A percentile compares a stretch with the other conserved stretches of the same genome.
phyloP scores from a whole-genome alignment of 2,888 invertebrate species.

The Idaea straminata region DNA sequence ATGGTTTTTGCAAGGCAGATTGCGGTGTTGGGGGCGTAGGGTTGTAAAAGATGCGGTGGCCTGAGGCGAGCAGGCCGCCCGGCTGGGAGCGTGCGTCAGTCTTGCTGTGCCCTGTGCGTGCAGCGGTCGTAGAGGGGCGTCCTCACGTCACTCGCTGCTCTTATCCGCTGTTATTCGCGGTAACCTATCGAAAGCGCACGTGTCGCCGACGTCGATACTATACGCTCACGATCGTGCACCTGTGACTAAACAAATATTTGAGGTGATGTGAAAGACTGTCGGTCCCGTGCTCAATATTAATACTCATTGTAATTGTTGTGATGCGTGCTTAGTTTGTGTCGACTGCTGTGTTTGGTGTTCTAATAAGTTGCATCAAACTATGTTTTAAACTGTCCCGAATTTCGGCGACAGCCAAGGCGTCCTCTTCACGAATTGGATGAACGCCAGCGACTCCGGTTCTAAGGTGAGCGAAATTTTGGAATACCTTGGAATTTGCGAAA shows the following conservation, averaged over 20 bases:
- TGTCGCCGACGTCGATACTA: slow-evolving; percentile 57
- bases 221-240: slow-evolving; percentile 60
- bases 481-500: slow-evolving; percentile 39
- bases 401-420: slow-evolving; percentile 73
- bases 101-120: slow-evolving; percentile 66
- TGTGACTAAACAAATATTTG: slow-evolving; percentile 70
- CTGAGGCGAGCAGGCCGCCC: slow-evolving; percentile 25
- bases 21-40: slow-evolving; percentile 44
- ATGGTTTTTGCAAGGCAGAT: slow-evolving; percentile 42
- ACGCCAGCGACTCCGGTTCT: slow-evolving; percentile 73
- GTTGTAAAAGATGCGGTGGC: slow-evolving; percentile 47
- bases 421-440: slow-evolving; percentile 72
- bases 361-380: slow-evolving; percentile 21
- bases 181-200: slow-evolving; percentile 70
- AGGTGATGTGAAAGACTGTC: slow-evolving; percentile 71
- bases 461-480: slow-evolving; percentile 64
- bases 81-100: slow-evolving; percentile 55
- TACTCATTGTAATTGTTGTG: slow-evolving; percentile 48
- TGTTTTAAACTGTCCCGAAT: slow-evolving; percentile 56
- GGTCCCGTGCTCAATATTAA: slow-evolving; percentile 55
- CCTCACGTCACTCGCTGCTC: slow-evolving; percentile 39
- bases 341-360: slow-evolving; percentile 33
- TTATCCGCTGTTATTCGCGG: slow-evolving; percentile 65
- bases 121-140: slow-evolving; percentile 64
- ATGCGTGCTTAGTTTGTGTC: slow-evolving; percentile 60